Conservation (phyloP, 2,113 vertebrate genomes). For the Heteronetta atricapilla region DNA sequence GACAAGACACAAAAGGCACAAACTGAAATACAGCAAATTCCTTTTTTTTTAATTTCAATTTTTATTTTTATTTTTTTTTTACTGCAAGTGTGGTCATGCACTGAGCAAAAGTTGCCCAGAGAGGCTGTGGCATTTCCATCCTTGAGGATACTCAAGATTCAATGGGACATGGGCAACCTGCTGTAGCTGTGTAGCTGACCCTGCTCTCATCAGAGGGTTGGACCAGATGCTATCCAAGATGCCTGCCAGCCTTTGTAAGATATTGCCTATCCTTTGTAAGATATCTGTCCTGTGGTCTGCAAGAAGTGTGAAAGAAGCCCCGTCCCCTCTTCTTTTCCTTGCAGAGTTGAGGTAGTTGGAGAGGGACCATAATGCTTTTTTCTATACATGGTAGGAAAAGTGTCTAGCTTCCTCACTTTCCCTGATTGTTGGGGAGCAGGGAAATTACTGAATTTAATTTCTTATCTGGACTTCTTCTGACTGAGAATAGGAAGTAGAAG, state of each 20-base stretch:
- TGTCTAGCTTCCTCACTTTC: not conserved
- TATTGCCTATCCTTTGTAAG: not conserved
- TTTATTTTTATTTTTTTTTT: no score
- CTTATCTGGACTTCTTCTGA: not conserved
- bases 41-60: no score
- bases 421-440: not conserved
- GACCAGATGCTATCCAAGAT: not conserved
- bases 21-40: not conserved
- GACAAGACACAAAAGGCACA: not conserved
- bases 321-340: not conserved
- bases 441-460: not conserved
- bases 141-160: not conserved
- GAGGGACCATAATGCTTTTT: not conserved
- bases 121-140: not conserved
- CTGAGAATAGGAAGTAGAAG: not conserved
- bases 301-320: not conserved
- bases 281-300: not conserved
- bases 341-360: not conserved
- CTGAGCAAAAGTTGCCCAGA: not conserved
- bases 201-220: not conserved
- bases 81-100: not conserved
- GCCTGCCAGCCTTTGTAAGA: not conserved
- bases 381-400: not conserved
- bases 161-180: fast-evolving
- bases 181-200: not conserved